phyloP scores from a whole-genome alignment of 2,797 vertebrate genomes.

The Morus bassanus region DNA sequence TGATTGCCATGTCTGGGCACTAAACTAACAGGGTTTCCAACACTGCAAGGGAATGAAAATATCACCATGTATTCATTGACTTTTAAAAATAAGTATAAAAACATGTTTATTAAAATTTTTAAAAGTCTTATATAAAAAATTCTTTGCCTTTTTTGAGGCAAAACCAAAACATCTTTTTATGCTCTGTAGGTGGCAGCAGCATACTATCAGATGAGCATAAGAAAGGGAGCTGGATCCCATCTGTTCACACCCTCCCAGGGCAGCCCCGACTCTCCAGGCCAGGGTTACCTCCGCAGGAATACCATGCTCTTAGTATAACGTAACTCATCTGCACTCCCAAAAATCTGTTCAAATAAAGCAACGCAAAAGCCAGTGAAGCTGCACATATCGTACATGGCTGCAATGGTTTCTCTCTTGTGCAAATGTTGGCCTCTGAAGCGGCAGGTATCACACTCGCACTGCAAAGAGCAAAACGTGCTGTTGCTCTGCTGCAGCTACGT shows the following conservation, averaged over 20 bases:
- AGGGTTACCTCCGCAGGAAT: background rate
- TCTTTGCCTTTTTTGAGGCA: slow-evolving; percentile 22
- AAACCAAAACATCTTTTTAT: background rate
- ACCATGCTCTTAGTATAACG: background rate
- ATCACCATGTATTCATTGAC: background rate
- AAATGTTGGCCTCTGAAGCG: background rate
- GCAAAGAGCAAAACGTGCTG: background rate
- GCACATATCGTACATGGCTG: background rate
- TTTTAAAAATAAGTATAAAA: slow-evolving; percentile 38
- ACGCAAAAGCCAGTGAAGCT: slow-evolving; percentile 21
- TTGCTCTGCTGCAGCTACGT: rapidly evolving
- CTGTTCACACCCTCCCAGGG: background rate
- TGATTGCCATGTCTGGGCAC: background rate
- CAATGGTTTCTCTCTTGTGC: background rate
- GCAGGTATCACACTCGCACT: rapidly evolving
- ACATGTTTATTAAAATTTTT: slow-evolving; percentile 36
- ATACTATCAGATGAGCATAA: slow-evolving; percentile 23
- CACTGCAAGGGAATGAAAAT: background rate
- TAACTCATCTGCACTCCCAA: background rate
- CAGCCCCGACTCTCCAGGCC: background rate
- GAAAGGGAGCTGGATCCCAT: background rate
- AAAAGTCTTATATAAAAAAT: background rate
- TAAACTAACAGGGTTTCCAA: background rate
- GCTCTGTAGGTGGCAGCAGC: slow-evolving; percentile 59
- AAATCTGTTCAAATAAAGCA: background rate